phyloP scores from a whole-genome alignment of 2,888 invertebrate species.

The Drosophila koepferae region DNA sequence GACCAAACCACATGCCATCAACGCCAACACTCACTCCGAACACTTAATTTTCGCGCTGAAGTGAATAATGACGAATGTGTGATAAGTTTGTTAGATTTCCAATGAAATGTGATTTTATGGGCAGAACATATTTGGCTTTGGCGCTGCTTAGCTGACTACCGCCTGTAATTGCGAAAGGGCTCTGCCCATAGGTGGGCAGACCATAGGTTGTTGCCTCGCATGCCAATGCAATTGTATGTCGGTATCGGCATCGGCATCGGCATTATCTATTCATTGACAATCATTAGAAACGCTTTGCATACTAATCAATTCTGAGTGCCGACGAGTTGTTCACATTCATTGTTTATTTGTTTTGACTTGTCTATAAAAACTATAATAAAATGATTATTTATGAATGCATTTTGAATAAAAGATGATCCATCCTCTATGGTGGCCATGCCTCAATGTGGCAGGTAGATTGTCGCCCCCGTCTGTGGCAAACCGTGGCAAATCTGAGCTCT shows the following conservation, averaged over 20 bases:
- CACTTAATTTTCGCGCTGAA: conserved; percentile 54
- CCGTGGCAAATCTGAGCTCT: conserved; percentile 18
- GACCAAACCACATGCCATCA: conserved; percentile 12
- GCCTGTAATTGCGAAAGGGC: conserved; percentile 47
- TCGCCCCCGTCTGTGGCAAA: background rate
- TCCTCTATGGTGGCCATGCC: conserved; percentile 13
- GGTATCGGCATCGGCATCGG: conserved; percentile 14
- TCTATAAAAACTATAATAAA: conserved; percentile 41
- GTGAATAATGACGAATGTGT: conserved; percentile 62
- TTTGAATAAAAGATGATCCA: conserved; percentile 36
- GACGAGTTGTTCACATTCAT: conserved; percentile 31
- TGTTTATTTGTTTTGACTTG: conserved; percentile 35
- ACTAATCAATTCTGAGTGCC: conserved; percentile 49
- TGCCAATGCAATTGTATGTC: conserved; percentile 41
- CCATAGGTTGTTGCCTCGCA: conserved; percentile 29
- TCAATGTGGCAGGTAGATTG: background rate
- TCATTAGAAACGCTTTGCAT: conserved; percentile 76
- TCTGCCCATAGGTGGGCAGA: conserved; percentile 2
- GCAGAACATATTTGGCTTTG: conserved; percentile 47
- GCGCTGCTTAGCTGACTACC: conserved; percentile 47
- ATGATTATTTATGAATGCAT: conserved; percentile 43
- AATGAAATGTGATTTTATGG: conserved; percentile 68
- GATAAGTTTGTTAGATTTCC: conserved; percentile 78
- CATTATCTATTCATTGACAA: conserved; percentile 55
- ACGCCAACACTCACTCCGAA: conserved; percentile 4